Evolutionary conservation across 2,797 vertebrate species (phyloP), one percentile per base, ranked within the genome.

Genomic region (Spinus olivaceus): DNA sequence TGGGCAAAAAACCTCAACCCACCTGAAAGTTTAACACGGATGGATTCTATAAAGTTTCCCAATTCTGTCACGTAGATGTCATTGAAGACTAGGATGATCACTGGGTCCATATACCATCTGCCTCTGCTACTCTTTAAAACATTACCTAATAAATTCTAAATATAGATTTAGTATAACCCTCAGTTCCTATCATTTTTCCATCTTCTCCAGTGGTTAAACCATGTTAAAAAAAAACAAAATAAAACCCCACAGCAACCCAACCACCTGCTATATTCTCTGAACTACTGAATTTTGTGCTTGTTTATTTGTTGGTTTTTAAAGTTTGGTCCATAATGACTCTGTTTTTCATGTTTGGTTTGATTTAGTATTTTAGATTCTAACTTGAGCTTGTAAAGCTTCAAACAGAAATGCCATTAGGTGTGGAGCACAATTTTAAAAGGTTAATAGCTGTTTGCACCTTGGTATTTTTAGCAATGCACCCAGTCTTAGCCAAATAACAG

Each of bases 391-490:
- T 49, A 57, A 47, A 87, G 20, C 72, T 49, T 74, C 44, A 85
- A 72, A 76, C 6, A 81, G 59, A 84, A 87, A 80, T 51, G 12
- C 3, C 28, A 51, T 64, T 70, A 51, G 25, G 7, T 17, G 5
- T 46, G 60, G 60, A 79, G 53, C 12, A 63, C 3, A 70, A 11
- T 88, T 86, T 91, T 46, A 27, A 81, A 90, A 86, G 57, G 44
- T 92, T 85, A 89, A 78, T 77, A 71, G 14, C 23, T 94, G 22
- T 70, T 91, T 91, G 27, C 27, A 64, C 51, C 49, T 37, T 83
- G 23, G 13, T 81, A n/a, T 21, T 66, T 85, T 73, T 57, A 86
- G 54, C 79, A 88, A 50, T 64, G 16, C 5, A 39, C 2, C 9
- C 12, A 49, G 30, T 74, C 32, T 86, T 23, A 49, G 17, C 13